A percentile compares a stretch with the other conserved stretches of the same genome.
phyloP scores from a whole-genome alignment of 2,113 vertebrate genomes.

The Amazona guildingii region DNA sequence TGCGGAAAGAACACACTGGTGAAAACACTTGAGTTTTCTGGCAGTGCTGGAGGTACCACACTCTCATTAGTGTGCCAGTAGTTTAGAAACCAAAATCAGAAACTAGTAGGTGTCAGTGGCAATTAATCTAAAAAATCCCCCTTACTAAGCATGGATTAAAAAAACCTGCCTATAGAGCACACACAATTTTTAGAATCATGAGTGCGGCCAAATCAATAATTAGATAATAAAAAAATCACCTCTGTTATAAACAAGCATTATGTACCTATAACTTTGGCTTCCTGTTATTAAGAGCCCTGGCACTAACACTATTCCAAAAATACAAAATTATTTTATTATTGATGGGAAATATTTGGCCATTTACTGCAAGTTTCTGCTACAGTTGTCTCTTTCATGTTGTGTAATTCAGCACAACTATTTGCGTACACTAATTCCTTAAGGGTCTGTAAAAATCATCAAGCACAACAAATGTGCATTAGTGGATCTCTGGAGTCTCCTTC shows the following conservation, averaged over 20 bases:
- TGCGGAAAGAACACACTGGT: neutral
- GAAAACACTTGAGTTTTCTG: neutral
- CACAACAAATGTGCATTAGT: neutral
- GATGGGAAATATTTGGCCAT: neutral
- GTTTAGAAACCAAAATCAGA: neutral
- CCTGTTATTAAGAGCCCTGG: neutral
- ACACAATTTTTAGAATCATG: neutral
- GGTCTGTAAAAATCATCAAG: neutral
- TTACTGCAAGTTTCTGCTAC: neutral
- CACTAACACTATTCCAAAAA: neutral
- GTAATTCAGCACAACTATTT: constrained; percentile 59
- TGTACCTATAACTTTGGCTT: neutral
- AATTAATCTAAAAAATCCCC: neutral
- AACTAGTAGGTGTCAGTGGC: neutral
- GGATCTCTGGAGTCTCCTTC: neutral
- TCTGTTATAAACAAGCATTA: neutral
- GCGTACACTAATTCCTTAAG: neutral
- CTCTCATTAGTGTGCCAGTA: neutral
- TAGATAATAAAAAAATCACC: neutral
- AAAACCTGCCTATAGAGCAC: neutral
- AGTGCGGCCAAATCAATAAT: neutral
- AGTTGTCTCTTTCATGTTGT: neutral
- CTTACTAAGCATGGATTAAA: neutral
- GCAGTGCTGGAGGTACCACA: neutral
- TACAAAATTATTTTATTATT: neutral